Percentiles rank a stretch among this genome's conserved stretches.
Evolutionary conservation across 2,113 vertebrate genomes (phyloP).

Genomic region (Edolisoma coerulescens): DNA sequence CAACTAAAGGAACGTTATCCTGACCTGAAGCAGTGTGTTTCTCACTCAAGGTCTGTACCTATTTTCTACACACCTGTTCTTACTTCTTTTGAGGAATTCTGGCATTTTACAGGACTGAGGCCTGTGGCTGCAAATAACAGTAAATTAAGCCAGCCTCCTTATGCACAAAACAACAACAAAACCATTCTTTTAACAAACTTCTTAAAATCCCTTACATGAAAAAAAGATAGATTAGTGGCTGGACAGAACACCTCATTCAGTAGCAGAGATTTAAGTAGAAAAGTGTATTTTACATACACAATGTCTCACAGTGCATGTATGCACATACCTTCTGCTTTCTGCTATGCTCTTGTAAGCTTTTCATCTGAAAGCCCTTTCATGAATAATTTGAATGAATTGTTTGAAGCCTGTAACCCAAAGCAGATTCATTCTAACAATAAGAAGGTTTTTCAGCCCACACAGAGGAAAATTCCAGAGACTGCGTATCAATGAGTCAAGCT

Average conservation of each 20-base stretch:
- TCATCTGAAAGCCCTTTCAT: neutral
- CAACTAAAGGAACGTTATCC: neutral
- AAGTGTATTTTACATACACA: neutral
- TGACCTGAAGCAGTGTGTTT: neutral
- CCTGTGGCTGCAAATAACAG: neutral
- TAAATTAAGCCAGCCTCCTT: neutral
- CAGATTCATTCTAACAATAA: constrained; percentile 40
- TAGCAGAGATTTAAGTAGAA: neutral
- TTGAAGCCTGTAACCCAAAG: constrained; percentile 2
- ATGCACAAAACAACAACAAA: neutral
- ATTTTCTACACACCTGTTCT: neutral
- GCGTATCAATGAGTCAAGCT: constrained; percentile 26
- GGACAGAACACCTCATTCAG: neutral
- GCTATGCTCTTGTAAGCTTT: neutral
- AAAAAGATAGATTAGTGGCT: neutral
- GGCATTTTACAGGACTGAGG: neutral
- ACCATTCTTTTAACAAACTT: neutral
- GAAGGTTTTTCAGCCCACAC: constrained; percentile 49
- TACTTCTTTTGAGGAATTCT: neutral
- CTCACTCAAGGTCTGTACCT: neutral
- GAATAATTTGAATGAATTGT: constrained; percentile 47
- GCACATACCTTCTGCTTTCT: neutral
- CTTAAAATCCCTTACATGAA: neutral
- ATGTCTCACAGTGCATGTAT: neutral
- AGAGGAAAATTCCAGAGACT: constrained; percentile 49